Conservation (phyloP, 2,888 invertebrate genomes). For the Scaptomyza caliginosa region DNA sequence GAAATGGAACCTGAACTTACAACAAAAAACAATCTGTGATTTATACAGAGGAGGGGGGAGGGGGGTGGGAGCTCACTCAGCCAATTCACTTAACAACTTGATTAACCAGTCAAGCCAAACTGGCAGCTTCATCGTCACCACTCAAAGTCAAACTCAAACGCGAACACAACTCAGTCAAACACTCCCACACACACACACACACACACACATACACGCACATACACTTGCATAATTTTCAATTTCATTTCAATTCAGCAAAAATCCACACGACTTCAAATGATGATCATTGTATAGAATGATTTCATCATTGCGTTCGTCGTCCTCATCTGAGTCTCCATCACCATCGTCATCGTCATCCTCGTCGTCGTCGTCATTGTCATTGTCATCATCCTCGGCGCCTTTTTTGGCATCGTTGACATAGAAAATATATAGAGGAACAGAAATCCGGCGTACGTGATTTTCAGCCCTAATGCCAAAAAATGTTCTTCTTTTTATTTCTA, state of each 20-base stretch:
- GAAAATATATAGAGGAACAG: conserved; percentile 66
- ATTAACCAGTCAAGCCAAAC: conserved; percentile 51
- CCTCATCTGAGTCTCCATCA: too few species aligned
- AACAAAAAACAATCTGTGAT: not conserved
- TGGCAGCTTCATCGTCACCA: conserved; percentile 39
- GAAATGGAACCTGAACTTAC: not conserved
- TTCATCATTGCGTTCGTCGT: conserved; percentile 41
- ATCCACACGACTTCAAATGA: conserved; percentile 8
- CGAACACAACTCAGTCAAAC: conserved; percentile 19
- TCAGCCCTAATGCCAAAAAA: conserved; percentile 70
- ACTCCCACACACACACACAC: conserved; percentile 10
- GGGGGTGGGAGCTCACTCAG: conserved; percentile 24
- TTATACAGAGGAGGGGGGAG: not conserved
- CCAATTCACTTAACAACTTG: conserved; percentile 78
- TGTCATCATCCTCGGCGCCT: conserved; percentile 49
- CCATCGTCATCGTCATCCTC: not conserved
- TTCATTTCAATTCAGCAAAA: conserved; percentile 78
- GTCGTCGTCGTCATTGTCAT: conserved; percentile 44
- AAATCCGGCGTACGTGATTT: conserved; percentile 82
- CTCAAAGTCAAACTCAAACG: not conserved
- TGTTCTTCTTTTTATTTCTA: not conserved
- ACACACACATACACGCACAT: conserved; percentile 17
- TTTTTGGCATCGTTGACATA: conserved; percentile 51
- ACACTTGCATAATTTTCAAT: conserved; percentile 72
- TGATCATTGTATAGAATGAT: conserved; percentile 34